phyloP scores from a whole-genome alignment of 2,888 invertebrate species.

The Scaptomyza flava region DNA sequence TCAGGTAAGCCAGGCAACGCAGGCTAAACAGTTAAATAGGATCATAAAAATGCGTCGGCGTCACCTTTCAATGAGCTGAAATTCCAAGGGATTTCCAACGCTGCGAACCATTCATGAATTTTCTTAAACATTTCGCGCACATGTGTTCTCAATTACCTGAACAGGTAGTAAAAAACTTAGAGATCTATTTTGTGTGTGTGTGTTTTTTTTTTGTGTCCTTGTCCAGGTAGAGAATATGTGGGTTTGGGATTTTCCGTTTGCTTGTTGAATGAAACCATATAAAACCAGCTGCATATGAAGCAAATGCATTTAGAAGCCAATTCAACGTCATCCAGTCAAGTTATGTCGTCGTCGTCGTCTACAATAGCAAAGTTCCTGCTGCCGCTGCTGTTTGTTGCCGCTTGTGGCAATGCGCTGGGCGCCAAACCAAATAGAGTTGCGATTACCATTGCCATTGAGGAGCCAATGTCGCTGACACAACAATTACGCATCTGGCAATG shows the following conservation, averaged over 20 bases:
- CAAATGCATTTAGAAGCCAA: constrained; percentile 53
- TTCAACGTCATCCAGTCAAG: constrained; percentile 28
- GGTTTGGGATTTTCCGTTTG: constrained; percentile 48
- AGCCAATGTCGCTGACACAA: constrained; percentile 20
- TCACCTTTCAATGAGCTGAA: constrained; percentile 58
- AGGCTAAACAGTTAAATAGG: background rate
- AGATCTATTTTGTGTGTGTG: too few species aligned
- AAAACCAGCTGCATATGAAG: constrained; percentile 30
- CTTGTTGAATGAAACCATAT: constrained; percentile 62
- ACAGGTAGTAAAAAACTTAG: constrained; percentile 8
- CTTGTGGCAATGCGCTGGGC: constrained; percentile 43
- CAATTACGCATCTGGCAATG: constrained; percentile 52
- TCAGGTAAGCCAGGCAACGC: background rate
- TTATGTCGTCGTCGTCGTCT: background rate
- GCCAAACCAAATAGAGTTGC: constrained; percentile 18
- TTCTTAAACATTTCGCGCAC: constrained; percentile 32
- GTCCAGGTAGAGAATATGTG: constrained; percentile 2
- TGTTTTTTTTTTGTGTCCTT: background rate
- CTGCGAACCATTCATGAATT: constrained; percentile 59
- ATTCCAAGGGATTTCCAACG: constrained; percentile 66
- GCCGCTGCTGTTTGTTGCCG: constrained; percentile 24
- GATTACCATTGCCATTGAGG: background rate
- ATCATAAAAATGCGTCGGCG: background rate
- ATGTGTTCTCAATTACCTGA: constrained; percentile 68
- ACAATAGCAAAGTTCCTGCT: constrained; percentile 9